Base-by-base conservation (phyloP, 1,140 invertebrate genomes). In the Rhopalosiphum maidis region DNA sequence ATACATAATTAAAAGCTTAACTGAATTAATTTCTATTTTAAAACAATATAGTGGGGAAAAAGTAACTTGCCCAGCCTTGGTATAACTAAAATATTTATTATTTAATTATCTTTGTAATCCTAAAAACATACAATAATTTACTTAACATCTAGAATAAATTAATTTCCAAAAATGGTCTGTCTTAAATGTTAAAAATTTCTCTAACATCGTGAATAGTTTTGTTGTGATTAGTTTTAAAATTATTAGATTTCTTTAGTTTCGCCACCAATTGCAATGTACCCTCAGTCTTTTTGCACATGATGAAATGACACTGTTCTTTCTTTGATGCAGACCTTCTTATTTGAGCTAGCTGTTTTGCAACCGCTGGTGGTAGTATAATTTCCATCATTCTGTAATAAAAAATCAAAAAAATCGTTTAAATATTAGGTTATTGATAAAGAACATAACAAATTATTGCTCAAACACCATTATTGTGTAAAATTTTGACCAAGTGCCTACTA, bases 281-380 rank as follows among this genome's bases (percentile, higher is more conserved):
- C 21, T 89, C 77, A 48, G 87, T 93, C 18, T 43, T 91, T 68
- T 94, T 94, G 41, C 94, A 94, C 25, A 94, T 93, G 46, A 94
- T 94, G 37, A 94, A 94, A 83, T 94, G 93, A 83, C 94, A 94
- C 48, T 94, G 93, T 90, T 94, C 94, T 93, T 93, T 94, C 54
- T 51, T 94, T 11, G 77, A 48, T 1, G 93, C 93, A 30, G 94
- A 83, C 85, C 94, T 94, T 22, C 94, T 86, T 48, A 94, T 51
- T 21, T 94, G 94, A 82, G 94, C 91, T 37, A 94, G 21, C 37
- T 94, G 94, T 85, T 94, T 94, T n/a, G 94, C 93, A 30, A 94
- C 48, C 21, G 90, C 41, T 5, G 94, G 93, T 1, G 94, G 94
- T 37, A 94, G 55, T 43, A 94, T 92, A 41, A 94, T 94, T 86